Conservation (phyloP, 2,888 invertebrate species). For the Caenorhabditis uteleia region DNA sequence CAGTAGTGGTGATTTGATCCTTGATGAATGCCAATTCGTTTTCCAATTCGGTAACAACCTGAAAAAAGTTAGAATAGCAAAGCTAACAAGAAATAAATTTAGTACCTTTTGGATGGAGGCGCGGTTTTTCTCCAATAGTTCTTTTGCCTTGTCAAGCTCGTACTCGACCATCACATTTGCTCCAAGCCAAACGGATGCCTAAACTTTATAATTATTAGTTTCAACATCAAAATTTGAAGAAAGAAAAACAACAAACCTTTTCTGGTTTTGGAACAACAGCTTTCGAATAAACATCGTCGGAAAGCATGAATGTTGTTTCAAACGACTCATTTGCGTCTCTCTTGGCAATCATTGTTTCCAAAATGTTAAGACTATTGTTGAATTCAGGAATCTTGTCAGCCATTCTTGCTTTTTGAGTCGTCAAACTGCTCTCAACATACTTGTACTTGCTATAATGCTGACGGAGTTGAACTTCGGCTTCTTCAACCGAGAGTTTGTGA, state of each 20-base stretch:
- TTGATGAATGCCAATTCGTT: constrained; percentile 76
- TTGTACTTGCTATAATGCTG: constrained; percentile 56
- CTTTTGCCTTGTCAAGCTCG: constrained; percentile 61
- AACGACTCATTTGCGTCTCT: constrained; percentile 48
- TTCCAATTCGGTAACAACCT: constrained; percentile 7
- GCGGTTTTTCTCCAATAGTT: constrained; percentile 54
- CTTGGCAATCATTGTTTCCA: constrained; percentile 77
- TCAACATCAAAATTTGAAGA: too few species aligned
- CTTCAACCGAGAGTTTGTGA: constrained; percentile 43
- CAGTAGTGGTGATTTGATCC: constrained; percentile 96
- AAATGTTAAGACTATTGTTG: constrained; percentile 77
- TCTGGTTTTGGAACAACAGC: constrained; percentile 53
- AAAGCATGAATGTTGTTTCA: constrained; percentile 53
- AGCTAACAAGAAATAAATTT: not conserved
- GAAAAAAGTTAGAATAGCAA: too few species aligned
- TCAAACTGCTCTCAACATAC: constrained; percentile 48
- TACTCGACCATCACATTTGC: constrained; percentile 67
- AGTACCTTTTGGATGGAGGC: constrained; percentile 38
- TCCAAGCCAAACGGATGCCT: constrained; percentile 62
- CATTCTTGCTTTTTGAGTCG: constrained; percentile 34
- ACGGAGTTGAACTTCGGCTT: constrained; percentile 45
- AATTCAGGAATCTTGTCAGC: constrained; percentile 56
- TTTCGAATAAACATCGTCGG: constrained; percentile 57
- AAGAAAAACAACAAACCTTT: too few species aligned
- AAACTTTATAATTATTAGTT: too few species aligned